A percentile compares a stretch with the other conserved stretches of the same genome.
Conservation (phyloP, 2,888 invertebrate genomes). For the Aproaerema taeniolella region DNA sequence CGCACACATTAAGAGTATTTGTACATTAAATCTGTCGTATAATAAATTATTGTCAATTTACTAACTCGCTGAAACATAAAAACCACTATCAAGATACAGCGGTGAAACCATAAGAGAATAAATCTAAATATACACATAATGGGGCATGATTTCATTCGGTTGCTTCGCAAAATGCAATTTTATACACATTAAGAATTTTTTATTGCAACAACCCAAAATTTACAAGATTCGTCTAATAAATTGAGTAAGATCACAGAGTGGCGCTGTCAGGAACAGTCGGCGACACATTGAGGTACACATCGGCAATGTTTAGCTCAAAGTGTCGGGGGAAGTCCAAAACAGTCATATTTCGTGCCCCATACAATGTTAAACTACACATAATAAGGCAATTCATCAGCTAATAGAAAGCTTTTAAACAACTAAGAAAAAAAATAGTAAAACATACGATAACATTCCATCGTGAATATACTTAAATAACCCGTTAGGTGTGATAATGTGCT, state of each 20-base stretch:
- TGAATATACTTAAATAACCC: constrained; percentile 52
- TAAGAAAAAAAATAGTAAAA: constrained; percentile 30
- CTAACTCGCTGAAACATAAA: no score
- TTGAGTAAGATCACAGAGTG: constrained; percentile 49
- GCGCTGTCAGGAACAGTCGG: constrained; percentile 30
- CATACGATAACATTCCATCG: constrained; percentile 59
- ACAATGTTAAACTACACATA: constrained; percentile 34
- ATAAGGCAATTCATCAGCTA: constrained; percentile 37
- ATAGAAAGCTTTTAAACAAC: constrained; percentile 30
- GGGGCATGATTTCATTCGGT: constrained; percentile 45
- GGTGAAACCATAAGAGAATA: constrained; percentile 35
- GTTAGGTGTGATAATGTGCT: constrained; percentile 53
- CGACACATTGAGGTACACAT: no score
- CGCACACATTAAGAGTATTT: constrained; percentile 30
- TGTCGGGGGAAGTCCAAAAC: no score
- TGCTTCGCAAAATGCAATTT: constrained; percentile 50
- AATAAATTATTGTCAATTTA: constrained; percentile 32
- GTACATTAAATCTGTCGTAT: constrained; percentile 39
- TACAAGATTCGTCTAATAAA: constrained; percentile 48
- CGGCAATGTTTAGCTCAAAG: no score
- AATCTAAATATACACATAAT: constrained; percentile 51
- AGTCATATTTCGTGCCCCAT: constrained; percentile 45
- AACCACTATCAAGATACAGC: no score
- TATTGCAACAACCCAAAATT: constrained; percentile 75
- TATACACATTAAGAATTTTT: constrained; percentile 47